Conservation (phyloP, 2,113 vertebrate genomes). For the Trogon melanurus region DNA sequence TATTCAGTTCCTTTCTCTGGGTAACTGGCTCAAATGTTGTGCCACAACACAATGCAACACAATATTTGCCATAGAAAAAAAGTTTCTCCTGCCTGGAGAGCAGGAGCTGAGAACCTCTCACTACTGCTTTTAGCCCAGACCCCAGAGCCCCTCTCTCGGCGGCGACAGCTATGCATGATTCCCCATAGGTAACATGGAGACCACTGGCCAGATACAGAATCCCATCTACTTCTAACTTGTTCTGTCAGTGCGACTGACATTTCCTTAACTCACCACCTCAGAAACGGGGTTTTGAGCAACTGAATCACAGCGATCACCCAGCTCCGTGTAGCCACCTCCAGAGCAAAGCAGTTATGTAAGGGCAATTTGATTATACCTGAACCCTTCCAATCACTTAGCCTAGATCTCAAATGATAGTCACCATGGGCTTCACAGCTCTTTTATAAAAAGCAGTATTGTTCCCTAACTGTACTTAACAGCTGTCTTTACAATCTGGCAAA, state of each 20-base stretch:
- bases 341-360: background rate
- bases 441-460: background rate
- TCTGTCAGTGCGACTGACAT: background rate
- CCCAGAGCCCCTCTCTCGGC: background rate
- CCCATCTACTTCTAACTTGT: background rate
- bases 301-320: background rate
- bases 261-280: background rate
- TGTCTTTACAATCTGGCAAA: background rate
- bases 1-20: background rate
- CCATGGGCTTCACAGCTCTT: background rate
- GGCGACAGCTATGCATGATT: background rate
- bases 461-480: background rate
- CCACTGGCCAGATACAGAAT: background rate
- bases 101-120: background rate
- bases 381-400: background rate
- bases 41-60: background rate
- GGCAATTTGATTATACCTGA: background rate
- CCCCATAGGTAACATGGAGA: background rate
- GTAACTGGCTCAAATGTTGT: background rate
- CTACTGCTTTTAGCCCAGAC: background rate
- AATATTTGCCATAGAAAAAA: background rate
- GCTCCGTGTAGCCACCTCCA: background rate
- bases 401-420: background rate
- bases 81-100: background rate
- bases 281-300: background rate